Base-by-base conservation (phyloP, 2,797 vertebrate species). In the Gymnoscopelus braueri region DNA sequence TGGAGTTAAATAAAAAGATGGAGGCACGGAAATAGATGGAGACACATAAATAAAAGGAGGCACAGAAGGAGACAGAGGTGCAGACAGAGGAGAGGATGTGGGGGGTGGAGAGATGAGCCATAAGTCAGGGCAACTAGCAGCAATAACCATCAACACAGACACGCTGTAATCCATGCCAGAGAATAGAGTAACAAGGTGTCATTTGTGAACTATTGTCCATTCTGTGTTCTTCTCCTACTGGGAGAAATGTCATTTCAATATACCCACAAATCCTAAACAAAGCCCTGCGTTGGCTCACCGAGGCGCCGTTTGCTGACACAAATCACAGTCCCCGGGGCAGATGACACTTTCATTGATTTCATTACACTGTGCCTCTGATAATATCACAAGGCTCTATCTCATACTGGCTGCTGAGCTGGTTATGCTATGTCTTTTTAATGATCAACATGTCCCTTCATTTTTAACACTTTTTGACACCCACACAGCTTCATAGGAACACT, bases 241-340 rank as follows among this genome's bases (percentile, higher is more conserved):
- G n/a, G 64, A 77, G 81, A 74, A 85, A 86, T 83, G 83, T 80
- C 69, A 87, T 88, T 89, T 88, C 83, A 84, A 88, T 85, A 78
- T 83, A 62, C 79, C 83, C 88, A 90, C 86, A 90, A 90, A 91
- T 90, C 84, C 78, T 77, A 87, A 90, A 91, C 80, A 87, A 78
- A 70, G 78, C 57, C 66, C 48, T 7, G 57, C 35, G 50, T 63
- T 67, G 71, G 73, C 24, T 74, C 54, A 61, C 58, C 2, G 29
- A 55, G 48, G 59, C 65, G 67, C 49, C 61, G 2, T 68, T 39
- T 63, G 70, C 53, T 59, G 72, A 74, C 81, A 89, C 79, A 87
- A 87, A 85, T 88, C 78, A 84, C 81, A 57, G 32, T 64, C 70
- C 65, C 53, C 12, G 49, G 54, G 71, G 61, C 67, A 74, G 79